phyloP scores from a whole-genome alignment of 2,113 vertebrate species.

The Prochilodus magdalenae region DNA sequence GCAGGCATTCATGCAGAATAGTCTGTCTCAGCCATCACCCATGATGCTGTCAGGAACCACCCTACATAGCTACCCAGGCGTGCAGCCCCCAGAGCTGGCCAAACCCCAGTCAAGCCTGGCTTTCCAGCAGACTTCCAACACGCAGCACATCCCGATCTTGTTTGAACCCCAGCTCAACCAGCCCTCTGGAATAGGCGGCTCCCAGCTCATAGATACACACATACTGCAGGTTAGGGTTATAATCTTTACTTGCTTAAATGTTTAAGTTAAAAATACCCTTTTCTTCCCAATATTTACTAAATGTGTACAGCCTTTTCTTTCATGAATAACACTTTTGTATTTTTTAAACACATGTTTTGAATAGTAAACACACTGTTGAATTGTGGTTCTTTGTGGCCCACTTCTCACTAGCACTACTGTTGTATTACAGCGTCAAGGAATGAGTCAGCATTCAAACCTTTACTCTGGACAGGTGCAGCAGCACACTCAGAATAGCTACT shows the following conservation, averaged over 20 bases:
- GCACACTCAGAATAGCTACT: conserved; percentile 95
- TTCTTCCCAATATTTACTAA: too few relatives aligned
- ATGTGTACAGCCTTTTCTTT: not conserved
- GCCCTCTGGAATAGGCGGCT: conserved; percentile 91
- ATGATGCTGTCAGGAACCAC: conserved; percentile 94
- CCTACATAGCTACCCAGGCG: conserved; percentile 91
- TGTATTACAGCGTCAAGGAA: conserved; percentile 88
- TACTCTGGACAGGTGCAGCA: conserved; percentile 96
- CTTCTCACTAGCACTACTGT: not conserved
- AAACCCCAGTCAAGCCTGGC: conserved; percentile 94
- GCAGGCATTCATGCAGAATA: conserved; percentile 97
- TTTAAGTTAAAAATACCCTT: too few relatives aligned
- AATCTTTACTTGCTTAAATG: not conserved
- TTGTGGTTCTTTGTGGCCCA: not conserved
- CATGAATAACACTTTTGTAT: too few relatives aligned
- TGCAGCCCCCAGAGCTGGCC: conserved; percentile 92
- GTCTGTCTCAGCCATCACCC: conserved; percentile 90
- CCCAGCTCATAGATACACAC: conserved; percentile 96
- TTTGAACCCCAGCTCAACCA: conserved; percentile 96
- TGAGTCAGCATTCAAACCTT: conserved; percentile 95
- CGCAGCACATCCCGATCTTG: conserved; percentile 95
- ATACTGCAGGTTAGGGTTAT: conserved; percentile 85
- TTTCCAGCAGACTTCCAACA: conserved; percentile 94
- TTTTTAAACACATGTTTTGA: conserved; percentile 6
- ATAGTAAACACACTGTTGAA: not conserved